Evolutionary conservation across 2,888 invertebrate genomes (phyloP).

Genomic region (Synanthedon andrenaeformis): DNA sequence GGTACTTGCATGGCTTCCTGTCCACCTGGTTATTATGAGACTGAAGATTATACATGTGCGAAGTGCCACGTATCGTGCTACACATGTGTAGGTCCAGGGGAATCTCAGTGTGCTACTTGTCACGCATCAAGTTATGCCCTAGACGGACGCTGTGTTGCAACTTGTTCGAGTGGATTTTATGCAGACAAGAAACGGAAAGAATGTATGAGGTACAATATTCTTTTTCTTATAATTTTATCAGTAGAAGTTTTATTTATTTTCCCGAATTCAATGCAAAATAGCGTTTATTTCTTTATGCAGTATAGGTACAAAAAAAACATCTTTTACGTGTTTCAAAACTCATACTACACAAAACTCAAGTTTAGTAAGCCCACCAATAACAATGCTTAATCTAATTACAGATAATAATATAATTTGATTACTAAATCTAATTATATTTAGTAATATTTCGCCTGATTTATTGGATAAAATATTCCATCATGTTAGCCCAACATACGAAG

Average conservation of each 20-base stretch:
- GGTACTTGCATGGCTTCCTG: conserved; percentile 87
- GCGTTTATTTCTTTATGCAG: too few relatives aligned
- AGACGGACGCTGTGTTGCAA: conserved; percentile 78
- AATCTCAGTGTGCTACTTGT: conserved; percentile 85
- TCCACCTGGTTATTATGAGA: conserved; percentile 84
- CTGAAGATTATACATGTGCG: conserved; percentile 87
- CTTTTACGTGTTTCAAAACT: too few relatives aligned
- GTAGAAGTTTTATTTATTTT: not conserved
- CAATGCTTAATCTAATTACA: too few relatives aligned
- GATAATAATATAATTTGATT: too few relatives aligned
- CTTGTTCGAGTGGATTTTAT: conserved; percentile 81
- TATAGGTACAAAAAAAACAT: too few relatives aligned
- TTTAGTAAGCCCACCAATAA: too few relatives aligned
- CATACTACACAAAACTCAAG: too few relatives aligned
- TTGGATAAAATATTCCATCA: too few relatives aligned
- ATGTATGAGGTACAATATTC: conserved; percentile 72
- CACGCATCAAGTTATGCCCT: conserved; percentile 77
- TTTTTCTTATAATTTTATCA: not conserved
- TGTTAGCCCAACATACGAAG: too few relatives aligned
- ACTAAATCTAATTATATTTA: too few relatives aligned
- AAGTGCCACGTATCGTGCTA: conserved; percentile 84
- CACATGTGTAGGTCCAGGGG: conserved; percentile 82
- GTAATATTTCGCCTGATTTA: too few relatives aligned
- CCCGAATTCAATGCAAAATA: too few relatives aligned
- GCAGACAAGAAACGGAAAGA: conserved; percentile 83